Conservation (phyloP, 2,888 invertebrate genomes). For the Synergus itoensis region DNA sequence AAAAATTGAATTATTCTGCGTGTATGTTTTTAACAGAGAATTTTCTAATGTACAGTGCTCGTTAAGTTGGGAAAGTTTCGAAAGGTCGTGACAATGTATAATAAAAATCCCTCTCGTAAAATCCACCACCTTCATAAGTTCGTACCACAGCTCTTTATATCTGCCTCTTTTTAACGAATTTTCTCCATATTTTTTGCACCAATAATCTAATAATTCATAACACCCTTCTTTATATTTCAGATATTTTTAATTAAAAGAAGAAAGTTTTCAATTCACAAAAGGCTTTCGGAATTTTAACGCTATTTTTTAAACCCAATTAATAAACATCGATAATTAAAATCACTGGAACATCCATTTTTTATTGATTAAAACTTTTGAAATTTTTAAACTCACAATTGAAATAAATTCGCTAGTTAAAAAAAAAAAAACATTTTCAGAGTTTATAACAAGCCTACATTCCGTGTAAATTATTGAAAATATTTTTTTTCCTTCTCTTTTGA, state of each 20-base stretch:
- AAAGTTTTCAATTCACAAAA: background rate
- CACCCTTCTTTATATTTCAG: background rate
- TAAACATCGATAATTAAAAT: no score
- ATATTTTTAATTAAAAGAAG: background rate
- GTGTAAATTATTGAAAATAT: background rate
- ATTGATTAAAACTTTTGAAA: no score
- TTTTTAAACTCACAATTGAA: no score
- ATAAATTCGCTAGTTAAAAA: no score
- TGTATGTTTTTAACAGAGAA: background rate
- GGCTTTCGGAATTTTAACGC: no score
- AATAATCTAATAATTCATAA: background rate
- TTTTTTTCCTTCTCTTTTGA: background rate
- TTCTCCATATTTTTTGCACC: background rate
- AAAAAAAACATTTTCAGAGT: no score
- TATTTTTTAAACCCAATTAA: no score
- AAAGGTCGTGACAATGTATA: constrained; percentile 1
- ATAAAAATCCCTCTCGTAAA: background rate
- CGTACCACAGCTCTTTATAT: background rate
- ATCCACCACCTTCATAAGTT: background rate
- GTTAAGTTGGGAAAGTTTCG: constrained; percentile 13
- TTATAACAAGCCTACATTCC: no score
- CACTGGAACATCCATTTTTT: no score
- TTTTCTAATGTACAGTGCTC: background rate
- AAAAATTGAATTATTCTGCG: no score
- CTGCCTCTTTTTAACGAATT: background rate